Percentiles rank a stretch among this genome's conserved stretches.
Evolutionary conservation across 2,797 vertebrate genomes (phyloP).

Genomic region (Aphelocoma californica): DNA sequence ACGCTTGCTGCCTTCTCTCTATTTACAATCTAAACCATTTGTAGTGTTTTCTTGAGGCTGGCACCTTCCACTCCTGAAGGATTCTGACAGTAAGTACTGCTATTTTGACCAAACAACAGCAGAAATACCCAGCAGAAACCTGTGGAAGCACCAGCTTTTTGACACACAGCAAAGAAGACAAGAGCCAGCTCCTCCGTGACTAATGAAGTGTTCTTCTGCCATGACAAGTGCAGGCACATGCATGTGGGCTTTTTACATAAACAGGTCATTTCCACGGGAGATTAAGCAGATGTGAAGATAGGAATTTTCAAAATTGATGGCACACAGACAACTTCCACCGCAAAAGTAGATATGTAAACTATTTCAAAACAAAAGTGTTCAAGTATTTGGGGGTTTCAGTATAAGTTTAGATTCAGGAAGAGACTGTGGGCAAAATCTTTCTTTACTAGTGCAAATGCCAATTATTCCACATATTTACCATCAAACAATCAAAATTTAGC

Average conservation of each 20-base stretch:
- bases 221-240: background rate
- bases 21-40: background rate
- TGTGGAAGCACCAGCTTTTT: background rate
- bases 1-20: background rate
- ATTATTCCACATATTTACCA: background rate
- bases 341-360: background rate
- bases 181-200: background rate
- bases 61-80: background rate
- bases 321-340: background rate
- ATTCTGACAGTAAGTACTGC: background rate
- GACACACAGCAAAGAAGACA: background rate
- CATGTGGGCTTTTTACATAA: background rate
- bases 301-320: background rate
- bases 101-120: background rate
- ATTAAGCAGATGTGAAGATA: background rate
- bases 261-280: background rate
- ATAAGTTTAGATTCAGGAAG: background rate
- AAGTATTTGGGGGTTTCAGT: background rate
- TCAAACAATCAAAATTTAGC: background rate
- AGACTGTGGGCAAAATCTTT: background rate
- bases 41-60: background rate
- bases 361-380: background rate
- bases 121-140: fast-evolving
- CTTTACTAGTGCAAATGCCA: background rate
- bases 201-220: background rate